Conservation (phyloP, 1,140 invertebrate species). For the Ceratitis capitata region DNA sequence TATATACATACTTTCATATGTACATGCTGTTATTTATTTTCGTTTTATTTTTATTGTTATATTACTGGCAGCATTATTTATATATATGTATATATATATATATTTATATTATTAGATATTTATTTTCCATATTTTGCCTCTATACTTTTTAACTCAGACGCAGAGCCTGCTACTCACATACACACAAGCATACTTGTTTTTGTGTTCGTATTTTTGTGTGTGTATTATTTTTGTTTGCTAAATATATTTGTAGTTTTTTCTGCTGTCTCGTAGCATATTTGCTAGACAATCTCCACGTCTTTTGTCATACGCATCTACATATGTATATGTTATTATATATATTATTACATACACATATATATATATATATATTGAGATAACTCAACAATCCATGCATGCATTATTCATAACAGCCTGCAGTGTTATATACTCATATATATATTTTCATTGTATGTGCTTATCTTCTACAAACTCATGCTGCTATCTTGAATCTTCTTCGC, state of each 20-base stretch:
- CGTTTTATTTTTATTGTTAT: background rate
- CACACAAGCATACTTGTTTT: background rate
- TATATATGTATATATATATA: background rate
- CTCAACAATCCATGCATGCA: background rate
- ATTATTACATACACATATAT: background rate
- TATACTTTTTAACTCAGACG: background rate
- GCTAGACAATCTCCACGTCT: background rate
- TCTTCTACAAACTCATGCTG: background rate
- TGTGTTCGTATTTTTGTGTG: background rate
- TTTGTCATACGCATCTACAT: background rate
- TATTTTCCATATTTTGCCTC: background rate
- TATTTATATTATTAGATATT: background rate
- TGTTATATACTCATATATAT: background rate
- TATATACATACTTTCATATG: background rate
- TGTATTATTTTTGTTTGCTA: background rate
- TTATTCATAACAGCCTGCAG: background rate
- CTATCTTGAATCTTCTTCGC: background rate
- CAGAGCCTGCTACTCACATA: no score
- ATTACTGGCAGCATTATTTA: background rate
- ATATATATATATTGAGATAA: background rate
- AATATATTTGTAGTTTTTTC: no score
- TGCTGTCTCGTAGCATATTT: no score
- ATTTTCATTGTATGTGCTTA: background rate
- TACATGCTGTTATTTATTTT: background rate
- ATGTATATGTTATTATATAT: no score